phyloP scores from a whole-genome alignment of 2,797 vertebrate genomes.

The Esox masquinongy region DNA sequence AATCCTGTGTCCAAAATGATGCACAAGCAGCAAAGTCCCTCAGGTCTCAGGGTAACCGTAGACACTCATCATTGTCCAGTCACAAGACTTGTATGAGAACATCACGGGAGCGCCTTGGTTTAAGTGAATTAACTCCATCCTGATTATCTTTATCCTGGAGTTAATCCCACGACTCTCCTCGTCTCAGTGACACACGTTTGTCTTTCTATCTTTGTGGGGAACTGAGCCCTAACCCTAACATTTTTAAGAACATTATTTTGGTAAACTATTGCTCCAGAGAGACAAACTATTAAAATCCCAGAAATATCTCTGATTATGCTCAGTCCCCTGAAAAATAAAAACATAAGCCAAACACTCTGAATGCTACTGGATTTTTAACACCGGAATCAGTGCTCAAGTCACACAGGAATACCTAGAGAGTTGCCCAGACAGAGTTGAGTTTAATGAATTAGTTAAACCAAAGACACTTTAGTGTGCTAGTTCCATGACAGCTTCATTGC shows the following conservation, averaged over 20 bases:
- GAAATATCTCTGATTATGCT: neutral
- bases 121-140: constrained; percentile 50
- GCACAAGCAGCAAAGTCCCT: neutral
- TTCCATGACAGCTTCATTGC: constrained; percentile 27
- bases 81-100: constrained; percentile 41
- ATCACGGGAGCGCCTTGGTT: constrained; percentile 48
- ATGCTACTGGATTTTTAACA: neutral
- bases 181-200: constrained; percentile 6
- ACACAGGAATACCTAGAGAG: neutral
- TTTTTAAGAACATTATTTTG: neutral
- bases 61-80: constrained; percentile 26
- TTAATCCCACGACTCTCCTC: constrained; percentile 42
- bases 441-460: neutral
- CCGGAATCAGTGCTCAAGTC: neutral
- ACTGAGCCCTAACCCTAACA: too few relatives aligned
- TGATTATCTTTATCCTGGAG: constrained; percentile 42
- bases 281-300: neutral
- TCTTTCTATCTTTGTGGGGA: neutral
- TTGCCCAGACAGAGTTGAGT: neutral
- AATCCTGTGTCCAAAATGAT: neutral
- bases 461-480: neutral
- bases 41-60: constrained; percentile 1
- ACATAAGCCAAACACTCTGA: neutral
- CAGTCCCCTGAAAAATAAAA: neutral
- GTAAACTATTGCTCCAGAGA: neutral